These are phyloP conservation scores for Blennius ocellaris DNA, from an alignment of 2,113 vertebrate genomes.

Conservation along the genomic window DNA sequence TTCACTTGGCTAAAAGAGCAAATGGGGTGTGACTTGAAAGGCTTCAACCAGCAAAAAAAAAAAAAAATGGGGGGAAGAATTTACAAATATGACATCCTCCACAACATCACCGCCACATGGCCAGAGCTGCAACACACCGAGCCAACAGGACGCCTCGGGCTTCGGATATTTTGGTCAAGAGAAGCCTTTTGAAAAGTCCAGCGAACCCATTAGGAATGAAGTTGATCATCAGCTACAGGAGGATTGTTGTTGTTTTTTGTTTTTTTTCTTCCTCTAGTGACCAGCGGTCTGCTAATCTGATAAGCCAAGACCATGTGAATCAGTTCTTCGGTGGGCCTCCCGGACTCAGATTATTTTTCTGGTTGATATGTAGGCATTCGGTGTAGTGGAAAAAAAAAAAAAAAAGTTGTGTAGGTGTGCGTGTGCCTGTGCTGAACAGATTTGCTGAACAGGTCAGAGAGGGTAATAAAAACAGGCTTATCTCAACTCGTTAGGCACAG, in stretches of 20 bases:
- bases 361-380: constrained; percentile 16
- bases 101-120: constrained; percentile 29
- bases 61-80: too few species aligned
- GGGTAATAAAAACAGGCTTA: constrained; percentile 77
- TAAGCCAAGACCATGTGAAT: constrained; percentile 46
- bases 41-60: constrained; percentile 19
- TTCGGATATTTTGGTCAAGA: constrained; percentile 50
- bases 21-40: constrained; percentile 9
- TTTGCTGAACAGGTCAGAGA: constrained; percentile 54
- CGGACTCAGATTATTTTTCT: constrained; percentile 9
- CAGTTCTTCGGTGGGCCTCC: constrained; percentile 16
- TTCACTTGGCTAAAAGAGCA: constrained; percentile 38
- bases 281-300: constrained; percentile 47
- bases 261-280: constrained; percentile 3
- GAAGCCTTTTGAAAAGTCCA: constrained; percentile 41
- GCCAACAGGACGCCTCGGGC: constrained; percentile 10
- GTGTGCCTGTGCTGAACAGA: constrained; percentile 32
- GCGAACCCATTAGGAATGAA: constrained; percentile 49
- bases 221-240: constrained; percentile 51
- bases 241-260: constrained; percentile 42
- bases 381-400: not conserved
- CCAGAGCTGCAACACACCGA: not conserved
- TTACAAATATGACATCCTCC: constrained; percentile 32
- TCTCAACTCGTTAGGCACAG: constrained; percentile 70
- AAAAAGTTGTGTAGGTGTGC: constrained; percentile 22